Evolutionary conservation across 2,888 invertebrate genomes (phyloP).

Genomic region (Mesorhabditis spiculigera): DNA sequence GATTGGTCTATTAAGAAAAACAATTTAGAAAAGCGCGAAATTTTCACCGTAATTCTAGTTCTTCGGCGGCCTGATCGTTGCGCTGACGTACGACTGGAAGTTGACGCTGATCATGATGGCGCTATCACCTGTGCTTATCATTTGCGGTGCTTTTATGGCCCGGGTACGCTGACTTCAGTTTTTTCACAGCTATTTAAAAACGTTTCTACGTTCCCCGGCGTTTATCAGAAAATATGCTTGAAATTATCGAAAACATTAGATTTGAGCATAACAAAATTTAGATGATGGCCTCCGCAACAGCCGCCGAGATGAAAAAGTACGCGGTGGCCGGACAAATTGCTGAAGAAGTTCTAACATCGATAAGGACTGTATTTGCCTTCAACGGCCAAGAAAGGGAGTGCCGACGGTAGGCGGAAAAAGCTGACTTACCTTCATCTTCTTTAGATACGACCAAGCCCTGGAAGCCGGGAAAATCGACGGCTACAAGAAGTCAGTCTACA

Average conservation of each 20-base stretch:
- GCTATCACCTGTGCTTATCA: conserved; percentile 10
- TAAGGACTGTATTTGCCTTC: conserved; percentile 38
- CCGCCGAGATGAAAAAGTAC: conserved; percentile 57
- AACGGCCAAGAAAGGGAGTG: conserved; percentile 37
- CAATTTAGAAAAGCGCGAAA: neutral
- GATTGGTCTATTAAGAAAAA: too few species aligned
- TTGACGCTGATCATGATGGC: conserved; percentile 13
- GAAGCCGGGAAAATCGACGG: conserved; percentile 34
- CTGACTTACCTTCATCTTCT: neutral
- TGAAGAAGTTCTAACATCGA: conserved; percentile 35
- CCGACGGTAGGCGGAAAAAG: neutral
- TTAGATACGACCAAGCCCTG: conserved; percentile 39
- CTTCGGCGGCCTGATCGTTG: conserved; percentile 9
- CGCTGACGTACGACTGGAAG: conserved; percentile 12
- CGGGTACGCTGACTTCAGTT: neutral
- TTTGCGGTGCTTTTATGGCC: conserved; percentile 11
- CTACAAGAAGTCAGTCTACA: conserved; percentile 36
- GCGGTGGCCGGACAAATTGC: conserved; percentile 38
- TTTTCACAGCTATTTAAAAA: too few species aligned
- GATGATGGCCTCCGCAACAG: conserved; percentile 61
- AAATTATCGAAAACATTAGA: too few species aligned
- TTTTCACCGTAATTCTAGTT: conserved; percentile 7
- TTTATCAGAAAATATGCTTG: too few species aligned
- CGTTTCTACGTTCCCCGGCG: too few species aligned
- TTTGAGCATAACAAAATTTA: too few species aligned